Percentiles rank a stretch among this genome's conserved stretches.
phyloP scores from a whole-genome alignment of 2,888 invertebrate species.

The Loripinus fragilis region DNA sequence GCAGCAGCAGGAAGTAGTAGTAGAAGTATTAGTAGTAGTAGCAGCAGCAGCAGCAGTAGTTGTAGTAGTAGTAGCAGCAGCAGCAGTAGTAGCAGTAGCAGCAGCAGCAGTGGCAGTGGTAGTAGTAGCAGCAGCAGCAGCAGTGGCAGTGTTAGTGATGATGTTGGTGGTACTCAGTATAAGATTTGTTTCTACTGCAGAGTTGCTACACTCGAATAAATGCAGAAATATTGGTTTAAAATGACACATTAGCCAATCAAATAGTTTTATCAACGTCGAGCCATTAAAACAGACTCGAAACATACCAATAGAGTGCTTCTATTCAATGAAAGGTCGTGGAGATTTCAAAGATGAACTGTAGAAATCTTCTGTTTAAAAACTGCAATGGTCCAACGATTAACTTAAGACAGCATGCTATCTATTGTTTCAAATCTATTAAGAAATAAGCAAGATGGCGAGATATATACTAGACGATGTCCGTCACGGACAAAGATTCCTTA shows the following conservation, averaged over 20 bases:
- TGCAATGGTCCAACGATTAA: not conserved
- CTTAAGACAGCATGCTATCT: not conserved
- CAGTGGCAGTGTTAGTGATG: not conserved
- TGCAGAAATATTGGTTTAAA: no score
- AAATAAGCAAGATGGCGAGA: not conserved
- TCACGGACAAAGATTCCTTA: no score
- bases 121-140: slow-evolving; percentile 4
- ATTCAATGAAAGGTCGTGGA: slow-evolving; percentile 7
- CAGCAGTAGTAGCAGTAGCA: slow-evolving; percentile 31
- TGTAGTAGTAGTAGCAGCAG: slow-evolving; percentile 28
- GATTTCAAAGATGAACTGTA: not conserved
- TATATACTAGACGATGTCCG: not conserved
- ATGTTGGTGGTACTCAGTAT: not conserved
- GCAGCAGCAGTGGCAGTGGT: slow-evolving; percentile 10
- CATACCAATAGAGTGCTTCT: not conserved
- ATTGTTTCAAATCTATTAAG: not conserved
- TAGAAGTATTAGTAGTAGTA: no score
- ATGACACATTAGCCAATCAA: no score
- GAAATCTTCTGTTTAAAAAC: not conserved
- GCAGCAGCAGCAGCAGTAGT: slow-evolving; percentile 28
- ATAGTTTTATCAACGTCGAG: not conserved
- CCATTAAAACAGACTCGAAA: not conserved
- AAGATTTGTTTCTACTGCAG: not conserved
- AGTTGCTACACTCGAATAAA: no score
- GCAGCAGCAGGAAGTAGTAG: slow-evolving; percentile 22